These are phyloP conservation scores for Perizoma flavofasciatum DNA, from an alignment of 2,888 invertebrate genomes.

Conservation along the genomic window DNA sequence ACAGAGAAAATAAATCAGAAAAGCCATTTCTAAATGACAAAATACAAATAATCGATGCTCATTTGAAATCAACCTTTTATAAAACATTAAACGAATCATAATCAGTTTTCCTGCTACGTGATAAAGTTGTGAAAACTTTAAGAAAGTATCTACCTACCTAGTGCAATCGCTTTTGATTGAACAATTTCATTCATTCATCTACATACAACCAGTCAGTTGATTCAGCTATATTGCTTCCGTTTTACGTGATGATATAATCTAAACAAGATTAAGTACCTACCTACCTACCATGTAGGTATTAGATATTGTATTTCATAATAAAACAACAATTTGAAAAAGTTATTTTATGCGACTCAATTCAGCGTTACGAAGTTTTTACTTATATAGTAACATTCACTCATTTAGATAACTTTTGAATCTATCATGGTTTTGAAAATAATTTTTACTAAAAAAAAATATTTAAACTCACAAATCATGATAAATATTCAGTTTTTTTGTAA, in stretches of 20 bases:
- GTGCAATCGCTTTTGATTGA: neutral
- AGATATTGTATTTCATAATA: no score
- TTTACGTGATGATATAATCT: neutral
- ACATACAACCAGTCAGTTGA: neutral
- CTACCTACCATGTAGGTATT: neutral
- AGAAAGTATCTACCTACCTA: neutral
- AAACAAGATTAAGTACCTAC: neutral
- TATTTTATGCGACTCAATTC: no score
- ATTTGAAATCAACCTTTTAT: constrained; percentile 13
- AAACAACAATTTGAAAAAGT: no score
- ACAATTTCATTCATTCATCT: constrained; percentile 15
- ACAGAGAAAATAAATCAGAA: constrained; percentile 22
- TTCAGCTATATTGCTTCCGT: neutral
- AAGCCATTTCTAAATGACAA: constrained; percentile 26
- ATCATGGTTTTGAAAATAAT: no score
- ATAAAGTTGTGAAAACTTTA: constrained; percentile 1
- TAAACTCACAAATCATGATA: no score
- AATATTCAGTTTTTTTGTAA: no score
- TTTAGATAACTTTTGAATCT: no score
- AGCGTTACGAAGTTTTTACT: no score
- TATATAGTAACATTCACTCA: no score
- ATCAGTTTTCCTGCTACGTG: constrained; percentile 14
- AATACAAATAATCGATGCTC: constrained; percentile 10
- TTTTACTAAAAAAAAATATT: no score
- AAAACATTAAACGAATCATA: constrained; percentile 15